phyloP scores from a whole-genome alignment of 2,113 vertebrate species.

The Dromaius novaehollandiae region DNA sequence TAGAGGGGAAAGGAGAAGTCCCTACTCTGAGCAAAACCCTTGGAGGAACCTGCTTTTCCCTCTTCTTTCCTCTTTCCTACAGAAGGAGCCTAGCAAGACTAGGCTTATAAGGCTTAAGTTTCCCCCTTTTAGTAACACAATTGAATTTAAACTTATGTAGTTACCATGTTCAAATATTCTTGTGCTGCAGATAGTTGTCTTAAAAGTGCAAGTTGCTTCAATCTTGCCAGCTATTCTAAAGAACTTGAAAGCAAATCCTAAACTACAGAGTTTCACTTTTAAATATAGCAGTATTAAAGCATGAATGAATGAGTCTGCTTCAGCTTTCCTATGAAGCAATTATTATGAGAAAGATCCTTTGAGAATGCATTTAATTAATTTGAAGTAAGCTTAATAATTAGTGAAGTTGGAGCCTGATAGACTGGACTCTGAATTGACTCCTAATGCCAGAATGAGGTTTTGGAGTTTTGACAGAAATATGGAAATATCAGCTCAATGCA shows the following conservation, averaged over 20 bases:
- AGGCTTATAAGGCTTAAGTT: not conserved
- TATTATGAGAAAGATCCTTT: not conserved
- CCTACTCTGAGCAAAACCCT: not conserved
- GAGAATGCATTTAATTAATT: not conserved
- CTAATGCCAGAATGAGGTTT: not conserved
- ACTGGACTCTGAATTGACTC: not conserved
- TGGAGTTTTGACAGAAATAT: not conserved
- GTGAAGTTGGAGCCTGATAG: not conserved
- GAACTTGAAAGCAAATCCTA: not conserved
- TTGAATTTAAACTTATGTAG: fast-evolving
- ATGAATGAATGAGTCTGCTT: not conserved
- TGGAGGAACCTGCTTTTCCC: not conserved
- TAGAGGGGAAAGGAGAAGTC: not conserved
- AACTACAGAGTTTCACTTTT: not conserved
- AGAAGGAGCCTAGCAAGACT: not conserved
- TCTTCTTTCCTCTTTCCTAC: not conserved
- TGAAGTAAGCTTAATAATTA: not conserved
- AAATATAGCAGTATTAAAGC: not conserved
- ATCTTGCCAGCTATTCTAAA: not conserved
- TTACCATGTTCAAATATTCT: not conserved
- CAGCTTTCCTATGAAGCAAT: not conserved
- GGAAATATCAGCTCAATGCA: not conserved
- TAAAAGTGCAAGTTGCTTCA: not conserved
- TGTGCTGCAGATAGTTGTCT: not conserved
- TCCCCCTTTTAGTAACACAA: not conserved